Evolutionary conservation across 2,888 invertebrate genomes (phyloP).

Genomic region (Drosophila imparisetae): DNA sequence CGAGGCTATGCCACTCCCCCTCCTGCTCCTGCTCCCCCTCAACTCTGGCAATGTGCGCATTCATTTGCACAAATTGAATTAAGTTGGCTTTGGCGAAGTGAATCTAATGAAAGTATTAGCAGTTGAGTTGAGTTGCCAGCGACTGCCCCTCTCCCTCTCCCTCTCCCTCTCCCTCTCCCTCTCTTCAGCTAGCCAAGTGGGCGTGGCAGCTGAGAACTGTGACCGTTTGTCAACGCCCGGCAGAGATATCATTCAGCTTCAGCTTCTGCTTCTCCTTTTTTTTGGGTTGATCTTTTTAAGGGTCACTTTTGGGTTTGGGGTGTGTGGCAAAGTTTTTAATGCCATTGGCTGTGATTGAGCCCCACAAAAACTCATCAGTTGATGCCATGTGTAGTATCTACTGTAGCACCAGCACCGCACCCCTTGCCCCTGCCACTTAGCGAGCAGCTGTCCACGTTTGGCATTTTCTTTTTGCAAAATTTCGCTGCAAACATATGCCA

Average conservation of each 20-base stretch:
- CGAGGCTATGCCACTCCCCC: not conserved
- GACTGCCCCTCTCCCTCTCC: not conserved
- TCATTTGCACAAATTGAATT: conserved; percentile 75
- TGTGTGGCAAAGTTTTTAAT: conserved; percentile 58
- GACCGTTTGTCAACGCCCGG: conserved; percentile 56
- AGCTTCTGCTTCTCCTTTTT: not conserved
- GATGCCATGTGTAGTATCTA: not conserved
- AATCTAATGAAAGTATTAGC: conserved; percentile 62
- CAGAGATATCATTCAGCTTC: conserved; percentile 13
- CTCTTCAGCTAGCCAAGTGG: not conserved
- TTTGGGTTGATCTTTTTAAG: conserved; percentile 2
- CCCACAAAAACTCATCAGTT: conserved; percentile 47
- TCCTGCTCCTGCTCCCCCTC: not conserved
- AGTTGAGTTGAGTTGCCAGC: not conserved
- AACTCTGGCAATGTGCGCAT: conserved; percentile 35
- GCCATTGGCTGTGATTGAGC: conserved; percentile 53
- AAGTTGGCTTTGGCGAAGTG: conserved; percentile 51
- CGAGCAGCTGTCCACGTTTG: conserved; percentile 55
- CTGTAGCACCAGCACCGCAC: not conserved
- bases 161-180: not conserved
- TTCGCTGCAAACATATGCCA: conserved; percentile 72
- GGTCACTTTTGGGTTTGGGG: not conserved
- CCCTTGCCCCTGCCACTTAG: conserved; percentile 51
- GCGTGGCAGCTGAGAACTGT: conserved; percentile 18
- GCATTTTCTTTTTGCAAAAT: conserved; percentile 34